phyloP scores from a whole-genome alignment of 2,113 vertebrate species.

The Echinops telfairi region DNA sequence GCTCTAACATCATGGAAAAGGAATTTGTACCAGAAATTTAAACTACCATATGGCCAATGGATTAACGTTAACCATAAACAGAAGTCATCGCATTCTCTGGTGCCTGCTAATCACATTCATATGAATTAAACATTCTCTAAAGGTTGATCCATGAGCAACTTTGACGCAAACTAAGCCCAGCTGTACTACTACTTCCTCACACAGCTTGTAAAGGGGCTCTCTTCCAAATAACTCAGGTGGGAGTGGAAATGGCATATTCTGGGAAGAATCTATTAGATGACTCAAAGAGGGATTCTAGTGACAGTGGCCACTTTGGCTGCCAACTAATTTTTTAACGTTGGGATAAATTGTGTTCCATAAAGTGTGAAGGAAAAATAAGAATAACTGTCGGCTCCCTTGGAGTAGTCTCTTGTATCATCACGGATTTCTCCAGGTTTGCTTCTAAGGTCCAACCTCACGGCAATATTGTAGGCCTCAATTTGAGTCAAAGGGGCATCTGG shows the following conservation, averaged over 20 bases:
- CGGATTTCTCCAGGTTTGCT: not conserved
- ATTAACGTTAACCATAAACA: slow-evolving; percentile 71
- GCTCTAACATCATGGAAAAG: slow-evolving; percentile 65
- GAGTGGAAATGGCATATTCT: slow-evolving; percentile 1
- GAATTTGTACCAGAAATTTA: slow-evolving; percentile 76
- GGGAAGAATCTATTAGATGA: slow-evolving; percentile 16
- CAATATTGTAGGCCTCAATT: not conserved
- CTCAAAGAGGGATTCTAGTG: slow-evolving; percentile 12
- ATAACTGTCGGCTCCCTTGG: not conserved
- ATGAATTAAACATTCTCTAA: slow-evolving; percentile 65
- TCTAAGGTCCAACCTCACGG: not conserved
- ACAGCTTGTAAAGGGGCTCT: not conserved
- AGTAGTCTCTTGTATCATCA: not conserved
- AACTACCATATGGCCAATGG: slow-evolving; percentile 70
- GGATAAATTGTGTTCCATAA: slow-evolving; percentile 53
- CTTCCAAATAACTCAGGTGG: slow-evolving; percentile 27
- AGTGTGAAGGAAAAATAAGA: slow-evolving; percentile 50
- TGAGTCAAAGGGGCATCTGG: not conserved
- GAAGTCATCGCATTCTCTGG: slow-evolving; percentile 52
- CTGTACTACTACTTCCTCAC: slow-evolving; percentile 22
- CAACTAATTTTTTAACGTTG: slow-evolving; percentile 25
- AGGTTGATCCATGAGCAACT: slow-evolving; percentile 41
- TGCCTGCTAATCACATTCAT: not conserved
- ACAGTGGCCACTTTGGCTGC: slow-evolving; percentile 46
- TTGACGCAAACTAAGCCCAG: not conserved